A percentile compares a stretch with the other conserved stretches of the same genome.
Evolutionary conservation across 2,113 vertebrate species (phyloP).

Genomic region (Ailuropoda melanoleuca): DNA sequence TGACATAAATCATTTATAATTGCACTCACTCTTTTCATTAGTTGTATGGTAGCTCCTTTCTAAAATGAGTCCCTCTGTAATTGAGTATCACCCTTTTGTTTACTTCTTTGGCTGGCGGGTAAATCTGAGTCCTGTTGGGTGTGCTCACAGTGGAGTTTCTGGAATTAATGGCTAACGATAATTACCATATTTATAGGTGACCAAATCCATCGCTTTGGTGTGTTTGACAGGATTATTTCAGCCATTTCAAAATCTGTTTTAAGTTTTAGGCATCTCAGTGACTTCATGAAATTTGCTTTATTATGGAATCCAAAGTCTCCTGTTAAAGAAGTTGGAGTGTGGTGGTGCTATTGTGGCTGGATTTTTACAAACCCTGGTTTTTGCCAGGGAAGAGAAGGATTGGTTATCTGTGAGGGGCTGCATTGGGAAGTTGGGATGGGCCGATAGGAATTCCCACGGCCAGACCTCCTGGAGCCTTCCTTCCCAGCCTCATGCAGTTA

Average conservation of each 20-base stretch:
- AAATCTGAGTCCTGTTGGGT: neutral
- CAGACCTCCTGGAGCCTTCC: neutral
- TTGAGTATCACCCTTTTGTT: neutral
- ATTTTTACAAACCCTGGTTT: neutral
- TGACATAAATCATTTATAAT: neutral
- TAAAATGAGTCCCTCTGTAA: neutral
- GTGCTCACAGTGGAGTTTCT: neutral
- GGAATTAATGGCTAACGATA: neutral
- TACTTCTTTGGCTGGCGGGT: neutral
- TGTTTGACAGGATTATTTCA: neutral
- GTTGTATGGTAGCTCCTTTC: neutral
- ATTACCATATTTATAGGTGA: neutral
- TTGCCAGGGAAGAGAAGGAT: neutral
- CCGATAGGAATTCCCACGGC: neutral
- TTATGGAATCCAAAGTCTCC: neutral
- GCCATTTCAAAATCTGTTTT: neutral
- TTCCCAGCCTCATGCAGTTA: neutral
- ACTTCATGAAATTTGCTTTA: neutral
- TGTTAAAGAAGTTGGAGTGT: neutral
- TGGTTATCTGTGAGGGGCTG: neutral
- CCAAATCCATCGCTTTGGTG: neutral
- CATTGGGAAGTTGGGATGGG: neutral
- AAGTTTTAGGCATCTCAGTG: neutral
- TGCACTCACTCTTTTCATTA: neutral
- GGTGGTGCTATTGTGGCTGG: neutral